These are phyloP conservation scores for Hemaris fuciformis DNA, from an alignment of 2,888 invertebrate species.

Conservation along the genomic window DNA sequence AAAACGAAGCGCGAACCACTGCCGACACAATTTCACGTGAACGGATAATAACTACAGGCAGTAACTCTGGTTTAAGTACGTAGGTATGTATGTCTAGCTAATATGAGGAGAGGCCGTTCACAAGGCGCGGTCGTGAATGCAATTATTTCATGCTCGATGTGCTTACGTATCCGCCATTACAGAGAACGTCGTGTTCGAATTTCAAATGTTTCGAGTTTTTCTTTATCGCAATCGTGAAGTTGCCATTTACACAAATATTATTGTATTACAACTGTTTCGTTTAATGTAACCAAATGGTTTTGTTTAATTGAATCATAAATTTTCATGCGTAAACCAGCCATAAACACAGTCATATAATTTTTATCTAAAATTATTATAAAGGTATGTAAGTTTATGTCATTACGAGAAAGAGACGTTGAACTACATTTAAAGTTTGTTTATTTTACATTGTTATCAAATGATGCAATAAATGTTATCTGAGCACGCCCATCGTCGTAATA, in stretches of 20 bases:
- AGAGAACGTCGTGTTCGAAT: constrained; percentile 43
- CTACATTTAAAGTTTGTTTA: constrained; percentile 10
- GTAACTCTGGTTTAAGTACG: constrained; percentile 42
- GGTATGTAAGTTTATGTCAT: background rate
- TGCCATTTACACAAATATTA: background rate
- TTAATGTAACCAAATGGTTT: background rate
- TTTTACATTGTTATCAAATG: constrained; percentile 7
- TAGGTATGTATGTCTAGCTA: constrained; percentile 55
- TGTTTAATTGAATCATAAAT: background rate
- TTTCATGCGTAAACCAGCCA: background rate
- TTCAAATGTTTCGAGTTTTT: constrained; percentile 31
- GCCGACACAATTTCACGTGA: constrained; percentile 51
- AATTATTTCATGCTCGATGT: constrained; percentile 72
- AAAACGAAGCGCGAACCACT: constrained; percentile 37
- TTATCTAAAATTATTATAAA: background rate
- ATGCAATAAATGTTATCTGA: constrained; percentile 13
- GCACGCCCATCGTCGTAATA: background rate
- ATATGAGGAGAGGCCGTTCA: constrained; percentile 56
- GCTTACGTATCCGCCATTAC: constrained; percentile 65
- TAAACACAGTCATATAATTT: background rate
- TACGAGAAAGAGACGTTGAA: background rate
- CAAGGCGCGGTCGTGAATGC: constrained; percentile 71
- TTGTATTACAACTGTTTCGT: background rate
- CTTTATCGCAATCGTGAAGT: background rate
- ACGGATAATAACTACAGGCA: constrained; percentile 62